Conservation (phyloP, 2,797 vertebrate genomes). For the Tarsius wallacei region DNA sequence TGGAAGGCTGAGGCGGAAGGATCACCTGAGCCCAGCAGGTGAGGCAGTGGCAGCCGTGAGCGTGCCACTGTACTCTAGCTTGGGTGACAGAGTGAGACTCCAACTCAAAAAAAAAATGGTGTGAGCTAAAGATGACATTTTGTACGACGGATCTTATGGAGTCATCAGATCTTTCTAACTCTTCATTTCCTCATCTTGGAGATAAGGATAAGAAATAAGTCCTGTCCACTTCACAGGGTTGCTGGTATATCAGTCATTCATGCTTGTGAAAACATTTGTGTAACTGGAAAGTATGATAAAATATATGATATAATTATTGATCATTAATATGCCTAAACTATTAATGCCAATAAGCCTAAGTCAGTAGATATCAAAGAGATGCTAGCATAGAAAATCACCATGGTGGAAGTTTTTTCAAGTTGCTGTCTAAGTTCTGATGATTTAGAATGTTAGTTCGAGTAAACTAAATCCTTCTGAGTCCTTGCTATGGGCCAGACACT, state of each 20-base stretch:
- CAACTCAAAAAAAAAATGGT: constrained; percentile 74
- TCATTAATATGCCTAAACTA: constrained; percentile 37
- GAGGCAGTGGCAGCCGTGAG: too few species aligned
- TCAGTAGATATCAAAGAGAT: background rate
- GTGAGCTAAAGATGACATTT: constrained; percentile 41
- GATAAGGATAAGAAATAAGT: background rate
- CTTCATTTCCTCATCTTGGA: background rate
- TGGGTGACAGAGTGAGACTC: too few species aligned
- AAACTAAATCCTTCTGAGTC: background rate
- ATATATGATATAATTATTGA: constrained; percentile 25
- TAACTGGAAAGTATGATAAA: constrained; percentile 57
- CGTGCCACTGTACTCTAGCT: too few species aligned
- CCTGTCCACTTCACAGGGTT: background rate
- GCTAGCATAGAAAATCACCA: constrained; percentile 13
- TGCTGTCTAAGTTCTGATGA: constrained; percentile 4
- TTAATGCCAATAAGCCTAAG: constrained; percentile 32
- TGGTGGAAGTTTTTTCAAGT: background rate
- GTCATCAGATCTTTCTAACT: background rate
- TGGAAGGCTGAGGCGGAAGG: too few species aligned
- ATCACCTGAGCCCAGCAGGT: too few species aligned
- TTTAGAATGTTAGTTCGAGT: constrained; percentile 50
- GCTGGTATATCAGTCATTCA: background rate
- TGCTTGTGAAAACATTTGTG: constrained; percentile 34
- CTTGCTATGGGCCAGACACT: background rate
- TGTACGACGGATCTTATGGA: background rate